Evolutionary conservation across 1,140 invertebrate species (phyloP).

Genomic region (Bombus soroeensis): DNA sequence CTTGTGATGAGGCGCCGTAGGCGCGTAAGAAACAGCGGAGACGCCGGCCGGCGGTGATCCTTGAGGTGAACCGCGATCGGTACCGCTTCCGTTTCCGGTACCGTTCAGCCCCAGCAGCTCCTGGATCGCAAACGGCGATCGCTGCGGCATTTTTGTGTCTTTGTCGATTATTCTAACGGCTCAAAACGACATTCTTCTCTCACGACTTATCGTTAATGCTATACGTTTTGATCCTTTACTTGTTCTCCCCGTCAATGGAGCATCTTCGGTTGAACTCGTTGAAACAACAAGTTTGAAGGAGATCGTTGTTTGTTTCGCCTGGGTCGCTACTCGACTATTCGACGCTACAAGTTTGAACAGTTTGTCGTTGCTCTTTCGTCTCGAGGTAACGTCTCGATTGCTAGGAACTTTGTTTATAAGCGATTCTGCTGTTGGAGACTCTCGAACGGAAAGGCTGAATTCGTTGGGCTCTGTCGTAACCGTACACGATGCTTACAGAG

Average conservation of each 20-base stretch:
- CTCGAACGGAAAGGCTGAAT: not conserved
- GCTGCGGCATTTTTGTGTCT: constrained; percentile 87
- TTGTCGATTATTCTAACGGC: constrained; percentile 54
- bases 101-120: constrained; percentile 91
- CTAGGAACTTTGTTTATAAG: constrained; percentile 22
- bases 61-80: constrained; percentile 80
- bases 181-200: constrained; percentile 44
- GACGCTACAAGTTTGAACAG: not conserved
- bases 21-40: constrained; percentile 80
- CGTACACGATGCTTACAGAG: not conserved
- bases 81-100: constrained; percentile 77
- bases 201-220: not conserved
- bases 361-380: constrained; percentile 9
- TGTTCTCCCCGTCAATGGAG: not conserved
- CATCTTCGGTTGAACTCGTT: not conserved
- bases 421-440: not conserved
- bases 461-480: not conserved
- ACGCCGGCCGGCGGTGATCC: constrained; percentile 83
- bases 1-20: constrained; percentile 82
- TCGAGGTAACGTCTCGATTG: not conserved
- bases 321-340: not conserved
- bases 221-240: not conserved
- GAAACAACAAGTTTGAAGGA: not conserved
- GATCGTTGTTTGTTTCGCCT: not conserved
- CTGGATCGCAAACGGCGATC: constrained; percentile 95